Conservation (phyloP, 2,113 vertebrate species). For the Peromyscus polionotus region DNA sequence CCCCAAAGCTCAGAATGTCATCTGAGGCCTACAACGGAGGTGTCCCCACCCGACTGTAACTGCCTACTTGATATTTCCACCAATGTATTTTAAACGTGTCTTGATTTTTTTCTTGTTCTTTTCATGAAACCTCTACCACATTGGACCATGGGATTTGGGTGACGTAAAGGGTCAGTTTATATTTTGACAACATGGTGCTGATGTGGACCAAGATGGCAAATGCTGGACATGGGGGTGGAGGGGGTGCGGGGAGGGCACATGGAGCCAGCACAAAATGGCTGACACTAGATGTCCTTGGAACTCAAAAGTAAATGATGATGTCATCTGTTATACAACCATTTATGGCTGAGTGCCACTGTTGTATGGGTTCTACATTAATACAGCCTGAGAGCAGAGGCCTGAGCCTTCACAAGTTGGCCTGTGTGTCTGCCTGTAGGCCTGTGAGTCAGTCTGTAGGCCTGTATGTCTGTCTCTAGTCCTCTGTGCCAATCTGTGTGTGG, state of each 20-base stretch:
- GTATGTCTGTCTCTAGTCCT: background rate
- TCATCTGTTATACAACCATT: background rate
- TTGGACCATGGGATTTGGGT: background rate
- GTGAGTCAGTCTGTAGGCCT: background rate
- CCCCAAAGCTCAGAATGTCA: background rate
- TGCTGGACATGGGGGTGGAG: background rate
- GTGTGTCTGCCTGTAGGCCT: background rate
- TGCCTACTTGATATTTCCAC: background rate
- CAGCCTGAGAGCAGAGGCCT: background rate
- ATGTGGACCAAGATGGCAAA: too few species aligned
- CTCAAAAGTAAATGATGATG: background rate
- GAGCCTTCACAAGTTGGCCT: background rate
- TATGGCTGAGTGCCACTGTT: background rate
- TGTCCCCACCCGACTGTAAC: background rate
- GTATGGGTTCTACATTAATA: background rate
- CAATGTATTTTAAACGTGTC: background rate
- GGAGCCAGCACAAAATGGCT: background rate
- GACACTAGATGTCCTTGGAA: background rate
- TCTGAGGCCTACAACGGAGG: background rate
- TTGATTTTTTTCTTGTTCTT: background rate
- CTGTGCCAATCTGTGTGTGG: background rate
- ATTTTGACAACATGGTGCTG: background rate
- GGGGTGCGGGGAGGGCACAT: too few species aligned
- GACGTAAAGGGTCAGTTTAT: background rate
- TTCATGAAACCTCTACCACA: background rate